Base-by-base conservation (phyloP, 2,113 vertebrate genomes). In the Phrynosoma platyrhinos region DNA sequence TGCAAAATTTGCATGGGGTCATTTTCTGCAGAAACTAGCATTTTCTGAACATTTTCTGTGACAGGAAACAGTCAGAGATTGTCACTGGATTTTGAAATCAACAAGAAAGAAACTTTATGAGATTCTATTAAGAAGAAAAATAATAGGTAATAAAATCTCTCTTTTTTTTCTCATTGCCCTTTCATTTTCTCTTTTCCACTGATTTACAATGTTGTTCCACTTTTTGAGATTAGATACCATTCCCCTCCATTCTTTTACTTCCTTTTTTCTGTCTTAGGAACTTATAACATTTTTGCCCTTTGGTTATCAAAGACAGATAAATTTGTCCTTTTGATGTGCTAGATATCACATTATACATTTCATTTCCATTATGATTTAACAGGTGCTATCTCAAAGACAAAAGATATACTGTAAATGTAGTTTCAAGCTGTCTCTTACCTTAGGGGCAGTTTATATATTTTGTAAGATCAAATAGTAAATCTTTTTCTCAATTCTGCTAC, bases 21-120 rank as follows among this genome's bases (percentile, higher is more conserved):
- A 36, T 36, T 36, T 36, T 36, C 36, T 36, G 36, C 36, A 36
- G 36, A 36, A 36, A 36, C 36, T 36, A 36, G 36, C 36, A 36
- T 47, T 47, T 47, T 47, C 47, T 47, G 47, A 1, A 4, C 47
- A 47, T 47, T 47, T 47, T 47, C 18, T 53, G 58, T 92, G 87
- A 85, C 77, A 90, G 89, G 90, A 85, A 90, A 66, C 78, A 9
- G 80, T 84, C 78, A 64, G 81, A 94, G 83, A 87, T 72, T 87
- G 89, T 3, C 32, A 4, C 85, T 92, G 90, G 90, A 86, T 94
- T 94, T 93, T 90, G 89, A 94, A 94, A 87, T 0, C 4, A 64
- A 82, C 86, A 23, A 84, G 89, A 94, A 93, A 90, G 87, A 92
- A 78, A 52, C 77, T 68, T 88, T 86, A 40, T 86, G 88, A 87